Evolutionary conservation across 2,888 invertebrate genomes (phyloP), one percentile per base, ranked within the genome.

Genomic region (Heterodera filipjevi): DNA sequence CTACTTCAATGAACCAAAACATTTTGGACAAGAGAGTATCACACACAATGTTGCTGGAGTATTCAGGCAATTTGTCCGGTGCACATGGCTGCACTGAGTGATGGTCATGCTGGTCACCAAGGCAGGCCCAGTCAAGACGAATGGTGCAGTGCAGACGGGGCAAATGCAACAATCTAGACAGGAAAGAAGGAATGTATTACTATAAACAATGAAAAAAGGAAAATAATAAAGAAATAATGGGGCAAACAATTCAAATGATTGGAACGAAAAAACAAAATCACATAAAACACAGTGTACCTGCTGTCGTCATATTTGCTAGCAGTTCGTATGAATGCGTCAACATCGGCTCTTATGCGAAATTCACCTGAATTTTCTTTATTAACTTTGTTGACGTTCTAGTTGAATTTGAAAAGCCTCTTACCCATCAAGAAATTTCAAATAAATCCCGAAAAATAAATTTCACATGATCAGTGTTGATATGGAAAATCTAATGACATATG

Each of bases 221-320:
- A 22, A n/a, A 1, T 68, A 5, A 22, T 22, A 68, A 70, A n/a
- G 3, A 27, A 22, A 27, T n/a, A n/a, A n/a, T n/a, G n/a, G n/a
- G n/a, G n/a, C n/a, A n/a, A n/a, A 71, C 3, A 71, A 32, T 32
- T 53, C 5, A 22, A 49, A 16, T 10, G 49, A 49, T 6, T 16
- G 27, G 27, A 30, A n/a, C 3, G 33, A 14, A 12, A 32, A 12
- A 3, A 32, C 27, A 32, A 35, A 72, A 72, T 6, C 19, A 6
- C 19, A 49, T 14, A 33, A 70, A 22, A 72, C 6, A 30, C 22
- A 6, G 5, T 5, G 44, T 22, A 92, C 76, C 95, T 93, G 89
- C 96, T 96, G 90, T 99, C 99, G 90, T 99, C 98, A 91, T 99
- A 99, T 90, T 99, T 97, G 81, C 97, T 97, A 0, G 98, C 98